phyloP scores from a whole-genome alignment of 2,113 vertebrate species.

The Bubo bubo region DNA sequence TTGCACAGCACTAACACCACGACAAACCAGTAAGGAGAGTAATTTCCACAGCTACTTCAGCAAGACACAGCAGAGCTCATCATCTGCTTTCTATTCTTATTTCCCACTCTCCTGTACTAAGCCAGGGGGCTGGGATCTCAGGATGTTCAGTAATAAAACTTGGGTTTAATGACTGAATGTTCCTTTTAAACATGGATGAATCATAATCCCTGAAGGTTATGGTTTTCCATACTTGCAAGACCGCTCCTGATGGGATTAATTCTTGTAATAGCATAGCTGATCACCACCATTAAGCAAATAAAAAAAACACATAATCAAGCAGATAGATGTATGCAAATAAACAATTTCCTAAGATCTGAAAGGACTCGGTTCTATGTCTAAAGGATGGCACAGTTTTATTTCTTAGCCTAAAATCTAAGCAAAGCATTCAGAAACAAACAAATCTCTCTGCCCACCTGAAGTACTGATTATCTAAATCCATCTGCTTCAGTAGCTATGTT shows the following conservation, averaged over 20 bases:
- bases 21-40: background rate
- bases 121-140: background rate
- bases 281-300: slow-evolving; percentile 6
- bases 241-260: background rate
- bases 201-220: background rate
- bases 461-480: background rate
- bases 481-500: background rate
- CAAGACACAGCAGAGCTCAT: background rate
- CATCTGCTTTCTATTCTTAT: background rate
- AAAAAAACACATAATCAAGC: background rate
- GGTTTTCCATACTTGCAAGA: background rate
- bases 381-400: background rate
- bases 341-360: background rate
- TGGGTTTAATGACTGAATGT: background rate
- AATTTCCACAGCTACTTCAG: background rate
- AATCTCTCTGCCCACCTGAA: background rate
- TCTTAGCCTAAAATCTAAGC: background rate
- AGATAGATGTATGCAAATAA: background rate
- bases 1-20: background rate
- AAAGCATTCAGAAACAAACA: background rate
- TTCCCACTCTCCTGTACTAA: background rate
- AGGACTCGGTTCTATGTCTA: background rate
- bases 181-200: background rate
- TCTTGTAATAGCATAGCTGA: background rate
- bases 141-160: background rate